A percentile compares a stretch with the other conserved stretches of the same genome.
phyloP scores from a whole-genome alignment of 2,888 invertebrate genomes.

The Hyposoter dolosus region DNA sequence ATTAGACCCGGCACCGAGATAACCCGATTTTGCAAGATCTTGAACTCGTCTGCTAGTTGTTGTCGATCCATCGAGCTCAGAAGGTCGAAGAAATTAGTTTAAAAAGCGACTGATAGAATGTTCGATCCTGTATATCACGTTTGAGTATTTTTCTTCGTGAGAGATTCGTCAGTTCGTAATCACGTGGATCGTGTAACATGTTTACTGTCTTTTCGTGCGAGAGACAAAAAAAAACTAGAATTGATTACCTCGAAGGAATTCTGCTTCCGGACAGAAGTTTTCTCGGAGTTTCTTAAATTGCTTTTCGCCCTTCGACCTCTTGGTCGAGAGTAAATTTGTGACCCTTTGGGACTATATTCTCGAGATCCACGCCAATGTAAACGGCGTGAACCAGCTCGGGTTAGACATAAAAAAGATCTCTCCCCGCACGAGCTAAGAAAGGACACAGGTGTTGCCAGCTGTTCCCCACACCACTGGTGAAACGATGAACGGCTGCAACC shows the following conservation, averaged over 20 bases:
- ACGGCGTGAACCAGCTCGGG: slow-evolving; percentile 26
- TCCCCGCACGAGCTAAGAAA: slow-evolving; percentile 33
- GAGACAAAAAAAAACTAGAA: background rate
- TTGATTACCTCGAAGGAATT: background rate
- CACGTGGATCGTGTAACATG: background rate
- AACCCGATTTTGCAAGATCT: slow-evolving; percentile 24
- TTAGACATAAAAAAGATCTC: slow-evolving; percentile 31
- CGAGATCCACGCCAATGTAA: slow-evolving; percentile 46
- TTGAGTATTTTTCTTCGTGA: background rate
- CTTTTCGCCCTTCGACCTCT: background rate
- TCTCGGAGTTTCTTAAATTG: background rate
- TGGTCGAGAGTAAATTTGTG: slow-evolving; percentile 11
- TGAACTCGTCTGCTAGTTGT: background rate
- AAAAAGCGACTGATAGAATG: background rate
- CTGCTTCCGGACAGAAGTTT: background rate
- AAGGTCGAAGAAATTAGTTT: background rate
- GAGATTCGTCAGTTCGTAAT: background rate
- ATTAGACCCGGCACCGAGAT: slow-evolving; percentile 13
- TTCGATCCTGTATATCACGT: background rate
- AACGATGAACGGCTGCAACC: slow-evolving; percentile 21
- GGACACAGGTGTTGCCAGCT: slow-evolving; percentile 55
- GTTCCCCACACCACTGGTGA: slow-evolving; percentile 34
- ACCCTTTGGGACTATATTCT: slow-evolving; percentile 24
- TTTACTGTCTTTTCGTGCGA: background rate
- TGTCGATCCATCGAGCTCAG: slow-evolving; percentile 17